Base-by-base conservation (phyloP, 1,140 invertebrate genomes). In the Manduca sexta region DNA sequence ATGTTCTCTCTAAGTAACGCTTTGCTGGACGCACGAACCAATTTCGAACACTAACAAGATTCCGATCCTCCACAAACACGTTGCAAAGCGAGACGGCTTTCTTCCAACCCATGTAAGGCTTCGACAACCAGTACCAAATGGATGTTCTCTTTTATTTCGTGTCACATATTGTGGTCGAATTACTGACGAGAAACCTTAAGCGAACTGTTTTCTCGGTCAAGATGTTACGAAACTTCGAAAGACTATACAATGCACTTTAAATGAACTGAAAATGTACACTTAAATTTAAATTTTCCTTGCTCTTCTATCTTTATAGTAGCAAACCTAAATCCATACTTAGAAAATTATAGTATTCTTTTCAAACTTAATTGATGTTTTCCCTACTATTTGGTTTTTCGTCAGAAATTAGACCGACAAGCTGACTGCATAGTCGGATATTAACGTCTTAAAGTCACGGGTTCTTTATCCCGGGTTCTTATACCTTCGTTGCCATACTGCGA, bases 401-500 rank as follows among this genome's bases (percentile, higher is more conserved):
- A 26, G 21, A 5, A 26, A 26, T 26, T 8, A 26, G 21, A 8
- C 21, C 8, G 21, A 5, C 4, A 26, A 26, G 21, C 21, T 26
- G 21, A 26, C 21, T 26, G 21, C 21, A 26, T n/a, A n/a, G n/a
- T n/a, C n/a, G n/a, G n/a, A n/a, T n/a, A n/a, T n/a, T n/a, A 26
- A 8, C 8, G 8, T 26, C 4, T 8, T 8, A 8, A 3, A 26
- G 21, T 8, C 21, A 5, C 8, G 21, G 33, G n/a, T 35, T 14
- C 33, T n/a, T 12, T n/a, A 12, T 14, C 5, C 5, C n/a, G n/a
- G 2, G 53, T 48, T 45, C 35, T 46, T 42, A 52, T 84, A 84
- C 81, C 81, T 84, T 84, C 78, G 10, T 44, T 37, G 31, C 79
- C 74, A 55, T 72, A 56, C 52, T 78, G 73, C 46, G 68, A 41